Conservation (phyloP, 2,113 vertebrate genomes). For the Paramisgurnus dabryanus region DNA sequence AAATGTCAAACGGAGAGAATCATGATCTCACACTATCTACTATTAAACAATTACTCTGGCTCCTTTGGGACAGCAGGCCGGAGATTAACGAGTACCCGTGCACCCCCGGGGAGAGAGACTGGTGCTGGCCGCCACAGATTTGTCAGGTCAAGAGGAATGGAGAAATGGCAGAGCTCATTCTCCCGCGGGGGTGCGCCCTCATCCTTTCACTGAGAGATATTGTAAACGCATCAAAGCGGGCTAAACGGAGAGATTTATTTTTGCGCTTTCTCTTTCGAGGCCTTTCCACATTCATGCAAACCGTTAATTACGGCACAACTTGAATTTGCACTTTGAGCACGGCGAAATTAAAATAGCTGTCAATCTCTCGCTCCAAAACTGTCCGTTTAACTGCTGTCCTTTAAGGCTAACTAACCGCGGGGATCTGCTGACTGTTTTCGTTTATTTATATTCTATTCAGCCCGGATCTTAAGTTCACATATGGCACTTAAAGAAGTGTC, state of each 20-base stretch:
- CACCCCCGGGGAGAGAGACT: constrained; percentile 41
- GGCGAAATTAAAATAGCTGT: constrained; percentile 30
- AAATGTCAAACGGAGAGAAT: constrained; percentile 54
- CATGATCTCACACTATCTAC: constrained; percentile 48
- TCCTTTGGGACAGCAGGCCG: constrained; percentile 39
- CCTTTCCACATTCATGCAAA: constrained; percentile 18
- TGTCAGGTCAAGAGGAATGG: constrained; percentile 56
- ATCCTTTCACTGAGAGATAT: constrained; percentile 21
- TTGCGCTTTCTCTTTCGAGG: constrained; percentile 31
- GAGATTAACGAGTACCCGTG: constrained; percentile 49
- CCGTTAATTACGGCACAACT: constrained; percentile 33
- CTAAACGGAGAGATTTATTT: constrained; percentile 45
- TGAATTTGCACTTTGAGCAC: constrained; percentile 26
- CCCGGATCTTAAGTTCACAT: constrained; percentile 47
- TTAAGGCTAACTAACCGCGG: constrained; percentile 26
- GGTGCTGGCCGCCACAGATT: constrained; percentile 48
- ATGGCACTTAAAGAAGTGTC: constrained; percentile 53
- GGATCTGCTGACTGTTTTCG: background rate
- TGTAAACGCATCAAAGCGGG: constrained; percentile 44
- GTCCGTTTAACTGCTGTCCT: constrained; percentile 17
- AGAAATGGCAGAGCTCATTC: constrained; percentile 48
- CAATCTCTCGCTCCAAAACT: constrained; percentile 2
- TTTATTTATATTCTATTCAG: constrained; percentile 38
- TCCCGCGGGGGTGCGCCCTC: constrained; percentile 27
- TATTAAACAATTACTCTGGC: constrained; percentile 49